Base-by-base conservation (phyloP, 2,888 invertebrate genomes). In the Galerucella pusilla region DNA sequence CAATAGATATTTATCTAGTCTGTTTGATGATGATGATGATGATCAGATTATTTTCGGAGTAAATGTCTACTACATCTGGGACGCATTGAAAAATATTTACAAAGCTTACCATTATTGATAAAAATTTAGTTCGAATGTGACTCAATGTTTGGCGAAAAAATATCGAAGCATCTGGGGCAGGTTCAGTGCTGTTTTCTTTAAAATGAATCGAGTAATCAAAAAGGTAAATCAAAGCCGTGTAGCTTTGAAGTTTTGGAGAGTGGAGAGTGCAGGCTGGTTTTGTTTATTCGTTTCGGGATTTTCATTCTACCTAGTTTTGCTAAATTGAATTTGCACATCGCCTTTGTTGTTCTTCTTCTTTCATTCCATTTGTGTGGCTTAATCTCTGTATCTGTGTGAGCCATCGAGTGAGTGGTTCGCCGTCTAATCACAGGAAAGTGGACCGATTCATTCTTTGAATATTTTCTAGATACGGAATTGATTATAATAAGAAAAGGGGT, bases 281-380 rank as follows among this genome's bases (percentile, higher is more conserved):
- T 85, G 84, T 85, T 86, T 85, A 85, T 85, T 83, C 83, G 83
- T 81, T 82, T 78, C 78, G 80, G 80, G 82, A 78, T 84, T 85
- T 86, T 86, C 84, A 85, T 85, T 85, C 85, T 81, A 85, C 85
- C 85, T 85, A 84, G 81, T 81, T 84, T 80, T 78, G 81, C 81
- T 80, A 85, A 86, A 87, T 86, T 85, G 85, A 85, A 86, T 87
- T 86, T 84, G 84, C 83, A 82, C 80, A 82, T 82, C 82, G 80
- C 83, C 84, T 83, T 84, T 84, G 83, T 85, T 84, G 81, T 83
- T 82, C 74, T 80, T 80, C 81, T 81, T 77, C 79, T 79, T 81
- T 81, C 81, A 78, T 84, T 82, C 82, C 81, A 82, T 82, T 81
- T 84, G 84, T 76, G 82, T 28, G 28, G 84, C 81, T 82, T 82